Evolutionary conservation across 1,140 invertebrate species (phyloP).

Genomic region (Oryzaephilus surinamensis): DNA sequence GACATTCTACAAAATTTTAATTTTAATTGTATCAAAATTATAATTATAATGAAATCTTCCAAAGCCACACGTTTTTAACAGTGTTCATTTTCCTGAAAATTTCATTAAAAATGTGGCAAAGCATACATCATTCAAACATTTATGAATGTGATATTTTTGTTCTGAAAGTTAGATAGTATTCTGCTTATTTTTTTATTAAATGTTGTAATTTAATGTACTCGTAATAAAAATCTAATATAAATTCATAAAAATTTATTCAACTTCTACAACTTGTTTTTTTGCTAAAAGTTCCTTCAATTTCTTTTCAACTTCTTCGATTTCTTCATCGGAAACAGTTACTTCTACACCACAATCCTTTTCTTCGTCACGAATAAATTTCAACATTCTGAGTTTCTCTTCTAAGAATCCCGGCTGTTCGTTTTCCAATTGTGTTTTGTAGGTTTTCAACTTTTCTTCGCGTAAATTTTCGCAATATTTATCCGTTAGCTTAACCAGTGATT

Average conservation of each 20-base stretch:
- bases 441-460: constrained; percentile 48
- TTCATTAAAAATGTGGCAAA: too few species aligned
- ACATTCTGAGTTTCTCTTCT: constrained; percentile 45
- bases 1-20: too few species aligned
- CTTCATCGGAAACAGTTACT: constrained; percentile 51
- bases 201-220: neutral
- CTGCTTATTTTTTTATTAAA: neutral
- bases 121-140: too few species aligned
- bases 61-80: too few species aligned
- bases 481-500: constrained; percentile 52
- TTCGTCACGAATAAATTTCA: constrained; percentile 59
- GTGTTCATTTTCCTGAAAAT: too few species aligned
- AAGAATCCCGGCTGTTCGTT: constrained; percentile 57
- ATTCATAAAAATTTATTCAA: constrained; percentile 8
- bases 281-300: constrained; percentile 39
- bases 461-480: constrained; percentile 56
- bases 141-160: too few species aligned
- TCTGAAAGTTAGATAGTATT: too few species aligned
- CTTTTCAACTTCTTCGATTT: constrained; percentile 48
- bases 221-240: neutral
- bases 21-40: too few species aligned
- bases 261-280: constrained; percentile 17
- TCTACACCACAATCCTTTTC: constrained; percentile 52
- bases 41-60: too few species aligned
- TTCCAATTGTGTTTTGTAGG: constrained; percentile 48